These are phyloP conservation scores for Scelioninae gen. 1 DNA, from an alignment of 2,888 invertebrate species.

Conservation along the genomic window DNA sequence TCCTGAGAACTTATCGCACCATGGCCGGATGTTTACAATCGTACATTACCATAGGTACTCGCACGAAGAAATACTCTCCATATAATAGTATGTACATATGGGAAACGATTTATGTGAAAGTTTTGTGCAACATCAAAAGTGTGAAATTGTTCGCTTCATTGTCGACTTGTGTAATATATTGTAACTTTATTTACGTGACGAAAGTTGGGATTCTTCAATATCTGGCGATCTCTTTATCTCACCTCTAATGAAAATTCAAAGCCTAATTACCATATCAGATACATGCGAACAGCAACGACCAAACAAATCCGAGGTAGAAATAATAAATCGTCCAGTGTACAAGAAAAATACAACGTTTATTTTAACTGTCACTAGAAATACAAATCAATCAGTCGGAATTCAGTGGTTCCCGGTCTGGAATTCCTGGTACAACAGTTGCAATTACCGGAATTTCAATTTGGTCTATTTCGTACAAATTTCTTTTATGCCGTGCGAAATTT, in stretches of 20 bases:
- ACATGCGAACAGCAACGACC: neutral
- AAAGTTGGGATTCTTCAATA: conserved; percentile 72
- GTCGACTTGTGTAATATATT: conserved; percentile 72
- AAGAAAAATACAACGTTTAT: conserved; percentile 62
- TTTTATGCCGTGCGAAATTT: conserved; percentile 48
- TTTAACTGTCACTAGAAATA: conserved; percentile 47
- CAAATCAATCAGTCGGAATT: too few relatives aligned
- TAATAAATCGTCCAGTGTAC: too few relatives aligned
- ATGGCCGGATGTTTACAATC: conserved; percentile 78
- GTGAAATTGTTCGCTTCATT: conserved; percentile 74
- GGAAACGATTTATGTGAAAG: conserved; percentile 71
- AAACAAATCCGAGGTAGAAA: too few relatives aligned
- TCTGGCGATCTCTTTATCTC: neutral
- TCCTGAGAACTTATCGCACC: conserved; percentile 75
- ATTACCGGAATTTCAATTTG: conserved; percentile 18
- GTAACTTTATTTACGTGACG: conserved; percentile 65
- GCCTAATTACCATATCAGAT: conserved; percentile 5
- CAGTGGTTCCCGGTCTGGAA: too few relatives aligned
- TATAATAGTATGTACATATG: conserved; percentile 72
- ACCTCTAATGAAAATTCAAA: conserved; percentile 11
- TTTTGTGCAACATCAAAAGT: conserved; percentile 74
- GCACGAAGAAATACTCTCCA: conserved; percentile 60
- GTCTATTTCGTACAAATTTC: conserved; percentile 66
- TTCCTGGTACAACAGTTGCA: conserved; percentile 18
- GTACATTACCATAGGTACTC: conserved; percentile 71